These are phyloP conservation scores for Brachymystax lenok DNA, from an alignment of 2,797 vertebrate species.

Conservation along the genomic window DNA sequence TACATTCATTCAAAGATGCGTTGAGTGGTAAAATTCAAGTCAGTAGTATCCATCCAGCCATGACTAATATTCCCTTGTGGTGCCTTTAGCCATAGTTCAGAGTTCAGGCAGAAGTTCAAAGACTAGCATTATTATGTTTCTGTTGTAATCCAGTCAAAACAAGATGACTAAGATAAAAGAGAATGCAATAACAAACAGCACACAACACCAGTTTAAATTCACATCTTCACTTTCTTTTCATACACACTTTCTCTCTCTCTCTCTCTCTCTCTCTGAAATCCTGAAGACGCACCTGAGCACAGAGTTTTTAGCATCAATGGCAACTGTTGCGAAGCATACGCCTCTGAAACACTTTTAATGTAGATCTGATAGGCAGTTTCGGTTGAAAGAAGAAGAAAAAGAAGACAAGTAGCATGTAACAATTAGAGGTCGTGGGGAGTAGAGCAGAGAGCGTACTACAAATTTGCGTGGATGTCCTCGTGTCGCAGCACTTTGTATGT, in stretches of 20 bases:
- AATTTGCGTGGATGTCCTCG: slow-evolving; percentile 85
- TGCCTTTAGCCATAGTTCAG: slow-evolving; percentile 33
- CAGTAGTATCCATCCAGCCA: slow-evolving; percentile 60
- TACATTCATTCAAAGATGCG: slow-evolving; percentile 78
- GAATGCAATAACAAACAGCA: slow-evolving; percentile 34
- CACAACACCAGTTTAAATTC: slow-evolving; percentile 40
- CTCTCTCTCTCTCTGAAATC: slow-evolving; percentile 54
- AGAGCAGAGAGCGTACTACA: slow-evolving; percentile 67
- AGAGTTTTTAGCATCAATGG: slow-evolving; percentile 50
- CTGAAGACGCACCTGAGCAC: slow-evolving; percentile 75
- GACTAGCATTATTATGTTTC: slow-evolving; percentile 40
- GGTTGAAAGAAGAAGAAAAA: slow-evolving; percentile 51
- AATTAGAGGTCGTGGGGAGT: not conserved
- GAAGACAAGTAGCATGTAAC: slow-evolving; percentile 38
- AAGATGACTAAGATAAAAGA: slow-evolving; percentile 35
- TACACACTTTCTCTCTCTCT: slow-evolving; percentile 11
- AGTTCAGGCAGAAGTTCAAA: slow-evolving; percentile 37
- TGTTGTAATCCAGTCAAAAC: slow-evolving; percentile 51
- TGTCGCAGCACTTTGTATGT: slow-evolving; percentile 91
- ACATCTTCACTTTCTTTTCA: slow-evolving; percentile 20
- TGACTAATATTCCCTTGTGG: slow-evolving; percentile 42
- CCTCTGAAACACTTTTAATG: slow-evolving; percentile 53
- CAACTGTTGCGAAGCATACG: slow-evolving; percentile 55
- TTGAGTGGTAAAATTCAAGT: slow-evolving; percentile 78
- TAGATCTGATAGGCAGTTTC: slow-evolving; percentile 72